Base-by-base conservation (phyloP, 2,888 invertebrate genomes). In the Laothoe populi region DNA sequence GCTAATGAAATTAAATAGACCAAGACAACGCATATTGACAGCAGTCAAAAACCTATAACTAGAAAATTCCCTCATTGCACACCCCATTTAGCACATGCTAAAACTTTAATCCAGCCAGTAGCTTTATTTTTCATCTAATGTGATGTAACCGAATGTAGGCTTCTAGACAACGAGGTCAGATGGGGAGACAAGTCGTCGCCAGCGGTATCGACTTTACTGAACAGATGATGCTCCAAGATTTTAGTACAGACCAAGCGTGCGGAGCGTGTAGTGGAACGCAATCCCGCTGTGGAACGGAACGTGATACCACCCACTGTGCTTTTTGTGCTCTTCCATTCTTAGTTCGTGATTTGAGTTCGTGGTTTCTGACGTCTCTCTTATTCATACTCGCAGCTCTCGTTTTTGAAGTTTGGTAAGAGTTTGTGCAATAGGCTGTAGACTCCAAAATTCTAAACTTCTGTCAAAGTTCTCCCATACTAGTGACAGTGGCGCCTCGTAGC, bases 171-270 rank as follows among this genome's bases (percentile, higher is more conserved):
- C 81, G 88, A 80, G 91, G 90, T 90, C 90, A 87, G 74, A 75
- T 73, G 73, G 73, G 77, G 78, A 91, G 91, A 90, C 91, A 76
- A 84, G 86, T 79, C 87, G 92, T 79, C 92, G 92, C 92, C 92
- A 81, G 65, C 70, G 82, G 69, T 91, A 92, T 92, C 88, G 92
- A 91, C 86, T 82, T 70, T 74, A 70, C 70, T 75, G 78, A 86
- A 84, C 89, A 88, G 88, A 90, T 88, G 89, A 90, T 90, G 78
- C 78, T 75, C 72, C 79, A 82, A 82, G 80, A 82, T 82, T 81
- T 87, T 78, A 87, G 88, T 86, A 42, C 40, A 16, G 38, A 40
- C 7, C 40, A 23, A 53, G 19, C 26, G 48, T 23, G 40, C 40
- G 38, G 7, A n/a, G 23, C 24, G 23, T 49, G 60, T 49, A 49